Evolutionary conservation across 2,888 invertebrate genomes (phyloP).

Genomic region (Euzetes globulus): DNA sequence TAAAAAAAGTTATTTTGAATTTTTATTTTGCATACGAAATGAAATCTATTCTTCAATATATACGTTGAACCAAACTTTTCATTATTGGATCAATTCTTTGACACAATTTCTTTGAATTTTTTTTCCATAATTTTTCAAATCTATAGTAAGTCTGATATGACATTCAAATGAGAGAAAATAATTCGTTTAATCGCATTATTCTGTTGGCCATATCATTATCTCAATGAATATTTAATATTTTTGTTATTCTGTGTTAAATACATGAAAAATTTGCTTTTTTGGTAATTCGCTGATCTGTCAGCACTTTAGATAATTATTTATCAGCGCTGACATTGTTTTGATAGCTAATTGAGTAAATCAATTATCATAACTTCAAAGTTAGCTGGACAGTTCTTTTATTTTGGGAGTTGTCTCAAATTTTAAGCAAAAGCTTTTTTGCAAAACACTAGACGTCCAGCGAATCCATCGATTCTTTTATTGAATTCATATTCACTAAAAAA

Average conservation of each 20-base stretch:
- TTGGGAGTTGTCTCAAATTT: not conserved
- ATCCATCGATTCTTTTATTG: not conserved
- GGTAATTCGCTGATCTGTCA: too few relatives aligned
- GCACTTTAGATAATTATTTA: too few relatives aligned
- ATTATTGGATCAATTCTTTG: slow-evolving; percentile 17
- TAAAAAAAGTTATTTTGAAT: not conserved
- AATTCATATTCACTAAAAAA: not conserved
- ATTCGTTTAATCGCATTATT: too few relatives aligned
- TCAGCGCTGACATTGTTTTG: too few relatives aligned
- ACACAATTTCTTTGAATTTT: not conserved
- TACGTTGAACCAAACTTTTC: not conserved
- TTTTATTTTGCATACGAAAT: slow-evolving; percentile 1
- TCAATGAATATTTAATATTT: too few relatives aligned
- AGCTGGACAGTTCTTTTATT: too few relatives aligned
- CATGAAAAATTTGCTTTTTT: too few relatives aligned
- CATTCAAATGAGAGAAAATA: too few relatives aligned
- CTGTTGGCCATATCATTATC: too few relatives aligned
- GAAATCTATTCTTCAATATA: not conserved
- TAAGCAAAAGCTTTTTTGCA: not conserved
- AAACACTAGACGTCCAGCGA: not conserved
- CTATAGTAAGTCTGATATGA: not conserved
- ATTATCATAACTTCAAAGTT: too few relatives aligned
- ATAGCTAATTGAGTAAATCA: too few relatives aligned
- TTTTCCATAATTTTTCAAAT: not conserved
- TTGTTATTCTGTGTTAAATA: too few relatives aligned